Base-by-base conservation (phyloP, 2,113 vertebrate species). In the Hydrochoerus hydrochaeris region DNA sequence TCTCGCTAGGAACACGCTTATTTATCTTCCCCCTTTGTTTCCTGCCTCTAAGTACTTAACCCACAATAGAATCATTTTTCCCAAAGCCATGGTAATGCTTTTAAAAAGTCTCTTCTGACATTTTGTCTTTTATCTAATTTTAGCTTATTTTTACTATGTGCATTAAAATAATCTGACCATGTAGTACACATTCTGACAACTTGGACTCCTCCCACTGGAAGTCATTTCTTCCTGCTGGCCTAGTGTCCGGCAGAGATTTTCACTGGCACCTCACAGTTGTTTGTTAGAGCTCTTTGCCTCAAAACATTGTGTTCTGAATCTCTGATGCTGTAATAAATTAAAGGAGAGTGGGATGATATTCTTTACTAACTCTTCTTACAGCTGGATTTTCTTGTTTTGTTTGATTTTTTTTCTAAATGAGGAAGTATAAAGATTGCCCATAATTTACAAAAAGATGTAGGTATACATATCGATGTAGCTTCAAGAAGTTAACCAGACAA, bases 91-190 rank as follows among this genome's bases (percentile, higher is more conserved):
- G 82, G 28, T 75, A 94, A 96, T n/a, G 93, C 69, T 14, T 44
- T 41, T 60, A 84, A 84, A 57, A 89, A 44, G 5, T 54, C 83
- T 87, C 77, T 65, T 89, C 67, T 83, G 52, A 81, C 67, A 75
- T 94, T 93, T 65, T 91, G 58, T 87, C 62, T 92, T 93, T 89
- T 86, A 95, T 85, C 65, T 69, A 90, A 82, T n/a, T n/a, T n/a
- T 24, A 81, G 44, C 38, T 96, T 93, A 81, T 84, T 92, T 94
- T 78, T 63, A 77, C 44, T 85, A 65, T 69, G 26, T 69, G 13
- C 67, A 87, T 57, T 88, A 58, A 95, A 95, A 84, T 78, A 52
- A 95, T 91, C 30, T 93, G 83, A 71, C 35, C 49, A 20, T 63
- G 44, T 44, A 73, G 49, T 83, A 75, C 13, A 93, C 44, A 92